Conservation (phyloP, 2,888 invertebrate genomes). For the Camptogramma bilineatum region DNA sequence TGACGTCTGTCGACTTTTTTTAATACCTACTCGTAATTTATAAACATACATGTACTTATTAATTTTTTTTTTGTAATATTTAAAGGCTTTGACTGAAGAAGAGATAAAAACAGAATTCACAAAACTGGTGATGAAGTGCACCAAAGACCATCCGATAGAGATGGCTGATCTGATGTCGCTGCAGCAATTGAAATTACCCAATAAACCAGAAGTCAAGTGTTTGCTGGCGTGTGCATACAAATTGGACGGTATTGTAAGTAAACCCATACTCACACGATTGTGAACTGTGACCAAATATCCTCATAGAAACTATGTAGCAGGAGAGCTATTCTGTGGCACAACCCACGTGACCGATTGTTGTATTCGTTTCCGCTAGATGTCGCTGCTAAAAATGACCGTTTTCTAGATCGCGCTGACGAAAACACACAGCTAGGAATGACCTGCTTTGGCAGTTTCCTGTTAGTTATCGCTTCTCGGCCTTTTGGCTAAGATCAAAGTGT, state of each 20-base stretch:
- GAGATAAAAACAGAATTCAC: slow-evolving; percentile 64
- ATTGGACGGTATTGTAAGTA: slow-evolving; percentile 63
- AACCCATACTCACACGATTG: background rate
- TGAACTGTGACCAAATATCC: no score
- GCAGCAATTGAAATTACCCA: slow-evolving; percentile 63
- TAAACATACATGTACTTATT: no score
- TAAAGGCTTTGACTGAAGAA: slow-evolving; percentile 61
- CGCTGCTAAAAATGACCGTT: slow-evolving; percentile 3
- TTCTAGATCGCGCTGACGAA: slow-evolving; percentile 21
- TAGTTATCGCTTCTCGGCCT: slow-evolving; percentile 22
- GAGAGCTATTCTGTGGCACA: slow-evolving; percentile 19
- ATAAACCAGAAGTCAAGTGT: slow-evolving; percentile 75
- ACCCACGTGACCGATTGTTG: slow-evolving; percentile 4
- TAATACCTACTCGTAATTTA: no score
- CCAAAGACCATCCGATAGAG: slow-evolving; percentile 62
- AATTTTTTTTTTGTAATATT: background rate
- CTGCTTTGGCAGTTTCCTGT: background rate
- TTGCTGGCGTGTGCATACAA: slow-evolving; percentile 79
- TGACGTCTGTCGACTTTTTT: no score
- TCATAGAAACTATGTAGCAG: slow-evolving; percentile 3
- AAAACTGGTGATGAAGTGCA: slow-evolving; percentile 64
- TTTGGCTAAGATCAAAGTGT: slow-evolving; percentile 24
- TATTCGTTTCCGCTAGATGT: slow-evolving; percentile 6
- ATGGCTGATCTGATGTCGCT: slow-evolving; percentile 62
- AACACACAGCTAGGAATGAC: slow-evolving; percentile 11